phyloP scores from a whole-genome alignment of 2,113 vertebrate species.

The Haemorhous mexicanus region DNA sequence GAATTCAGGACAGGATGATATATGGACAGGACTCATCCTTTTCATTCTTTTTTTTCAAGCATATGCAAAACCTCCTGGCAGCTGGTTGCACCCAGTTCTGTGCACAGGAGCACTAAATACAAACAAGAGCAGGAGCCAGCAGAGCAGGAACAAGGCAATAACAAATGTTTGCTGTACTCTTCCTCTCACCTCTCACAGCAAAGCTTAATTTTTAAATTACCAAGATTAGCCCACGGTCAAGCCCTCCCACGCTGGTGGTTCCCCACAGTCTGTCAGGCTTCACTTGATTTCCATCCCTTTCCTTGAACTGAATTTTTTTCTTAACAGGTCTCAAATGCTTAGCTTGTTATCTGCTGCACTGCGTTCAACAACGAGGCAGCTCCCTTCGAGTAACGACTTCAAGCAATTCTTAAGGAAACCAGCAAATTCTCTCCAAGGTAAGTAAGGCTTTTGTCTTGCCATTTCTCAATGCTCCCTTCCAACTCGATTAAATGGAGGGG shows the following conservation, averaged over 20 bases:
- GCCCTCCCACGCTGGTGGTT: background rate
- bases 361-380: background rate
- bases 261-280: background rate
- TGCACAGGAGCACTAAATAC: background rate
- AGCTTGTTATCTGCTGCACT: rapidly evolving
- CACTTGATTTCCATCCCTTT: background rate
- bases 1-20: background rate
- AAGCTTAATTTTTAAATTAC: background rate
- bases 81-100: background rate
- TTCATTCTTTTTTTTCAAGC: background rate
- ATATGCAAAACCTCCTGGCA: background rate
- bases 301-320: rapidly evolving
- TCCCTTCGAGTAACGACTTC: background rate
- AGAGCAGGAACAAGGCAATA: background rate
- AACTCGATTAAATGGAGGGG: background rate
- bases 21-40: background rate
- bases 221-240: background rate
- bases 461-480: background rate
- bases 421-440: no score
- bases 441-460: background rate
- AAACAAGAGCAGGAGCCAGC: background rate
- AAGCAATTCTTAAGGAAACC: background rate
- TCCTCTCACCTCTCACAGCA: no score
- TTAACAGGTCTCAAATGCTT: background rate
- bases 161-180: rapidly evolving